These are phyloP conservation scores for Hemiprocne comata DNA, from an alignment of 2,113 vertebrate genomes.

Conservation along the genomic window DNA sequence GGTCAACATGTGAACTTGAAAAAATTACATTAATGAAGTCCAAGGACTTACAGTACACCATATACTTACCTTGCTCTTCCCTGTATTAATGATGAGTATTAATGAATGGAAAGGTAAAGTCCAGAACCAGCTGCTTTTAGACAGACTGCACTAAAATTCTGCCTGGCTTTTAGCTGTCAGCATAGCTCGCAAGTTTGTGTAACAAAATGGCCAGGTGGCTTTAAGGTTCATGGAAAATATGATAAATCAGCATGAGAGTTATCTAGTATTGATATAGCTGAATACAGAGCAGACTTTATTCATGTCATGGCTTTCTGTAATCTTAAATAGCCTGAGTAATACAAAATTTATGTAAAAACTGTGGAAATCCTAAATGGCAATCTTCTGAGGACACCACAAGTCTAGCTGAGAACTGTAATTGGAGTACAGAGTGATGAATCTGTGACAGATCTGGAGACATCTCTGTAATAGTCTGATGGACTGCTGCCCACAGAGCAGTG, in stretches of 20 bases:
- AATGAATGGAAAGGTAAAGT: background rate
- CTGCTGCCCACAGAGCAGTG: fast-evolving
- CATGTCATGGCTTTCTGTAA: background rate
- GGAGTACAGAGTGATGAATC: background rate
- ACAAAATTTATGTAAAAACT: background rate
- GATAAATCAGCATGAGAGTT: background rate
- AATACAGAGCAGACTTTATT: background rate
- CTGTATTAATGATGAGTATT: background rate
- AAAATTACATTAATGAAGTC: background rate
- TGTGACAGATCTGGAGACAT: background rate
- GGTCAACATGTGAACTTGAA: background rate
- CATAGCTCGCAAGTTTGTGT: background rate
- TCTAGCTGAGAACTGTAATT: background rate
- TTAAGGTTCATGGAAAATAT: background rate
- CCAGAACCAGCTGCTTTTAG: background rate
- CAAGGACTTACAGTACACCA: background rate
- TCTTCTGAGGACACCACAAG: background rate
- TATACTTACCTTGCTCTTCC: background rate
- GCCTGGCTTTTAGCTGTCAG: background rate
- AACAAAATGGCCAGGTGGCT: background rate
- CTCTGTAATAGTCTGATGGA: background rate
- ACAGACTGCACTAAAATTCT: background rate
- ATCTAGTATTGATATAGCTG: background rate
- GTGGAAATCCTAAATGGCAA: background rate
- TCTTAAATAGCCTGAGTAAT: background rate